Evolutionary conservation across 2,888 invertebrate genomes (phyloP).

Genomic region (Meghimatium bilineatum): DNA sequence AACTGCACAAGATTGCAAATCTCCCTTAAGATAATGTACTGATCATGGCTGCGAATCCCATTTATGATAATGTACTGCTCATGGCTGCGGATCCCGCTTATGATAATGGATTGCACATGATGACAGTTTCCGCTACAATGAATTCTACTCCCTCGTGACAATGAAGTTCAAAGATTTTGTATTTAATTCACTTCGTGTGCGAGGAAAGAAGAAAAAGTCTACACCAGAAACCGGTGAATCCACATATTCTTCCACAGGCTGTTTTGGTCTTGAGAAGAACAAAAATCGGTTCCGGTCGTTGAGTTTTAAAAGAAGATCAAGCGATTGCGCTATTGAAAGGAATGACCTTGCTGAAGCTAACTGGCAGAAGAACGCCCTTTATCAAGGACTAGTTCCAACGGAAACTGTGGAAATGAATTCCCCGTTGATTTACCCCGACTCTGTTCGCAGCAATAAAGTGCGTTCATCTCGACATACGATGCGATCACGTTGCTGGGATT

Average conservation of each 20-base stretch:
- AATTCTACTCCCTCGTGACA: slow-evolving; percentile 13
- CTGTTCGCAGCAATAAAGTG: slow-evolving; percentile 15
- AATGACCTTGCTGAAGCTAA: background rate
- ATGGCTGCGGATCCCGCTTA: too few relatives aligned
- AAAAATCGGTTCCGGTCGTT: background rate
- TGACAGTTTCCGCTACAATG: too few relatives aligned
- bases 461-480: slow-evolving; percentile 8
- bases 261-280: slow-evolving; percentile 10
- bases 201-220: slow-evolving; percentile 64
- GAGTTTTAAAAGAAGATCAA: background rate
- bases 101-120: too few relatives aligned
- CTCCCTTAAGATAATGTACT: too few relatives aligned
- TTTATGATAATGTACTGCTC: too few relatives aligned
- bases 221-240: background rate
- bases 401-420: slow-evolving; percentile 12
- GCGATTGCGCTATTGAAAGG: background rate
- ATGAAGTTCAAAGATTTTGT: slow-evolving; percentile 70
- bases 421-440: background rate
- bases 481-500: slow-evolving; percentile 2
- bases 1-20: too few relatives aligned
- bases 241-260: background rate
- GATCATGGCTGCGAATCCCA: too few relatives aligned
- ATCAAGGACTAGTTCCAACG: slow-evolving; percentile 23
- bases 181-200: slow-evolving; percentile 64
- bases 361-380: slow-evolving; percentile 24